Conservation (phyloP, 1,140 invertebrate species). For the Chelonus insularis region DNA sequence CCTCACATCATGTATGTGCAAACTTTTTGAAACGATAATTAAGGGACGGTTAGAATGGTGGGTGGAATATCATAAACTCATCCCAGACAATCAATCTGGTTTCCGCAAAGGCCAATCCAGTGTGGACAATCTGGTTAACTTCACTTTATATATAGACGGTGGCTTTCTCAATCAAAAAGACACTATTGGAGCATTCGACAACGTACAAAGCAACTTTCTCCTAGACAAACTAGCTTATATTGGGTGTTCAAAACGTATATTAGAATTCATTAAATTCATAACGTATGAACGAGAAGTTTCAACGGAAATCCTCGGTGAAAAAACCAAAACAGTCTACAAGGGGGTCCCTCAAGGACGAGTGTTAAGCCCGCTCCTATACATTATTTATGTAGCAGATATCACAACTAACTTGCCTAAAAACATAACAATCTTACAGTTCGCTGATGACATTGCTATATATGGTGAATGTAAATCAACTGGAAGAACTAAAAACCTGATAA, state of each 20-base stretch:
- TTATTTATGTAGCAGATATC: constrained; percentile 15
- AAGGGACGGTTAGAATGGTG: no score
- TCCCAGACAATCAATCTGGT: no score
- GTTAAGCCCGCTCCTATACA: constrained; percentile 19
- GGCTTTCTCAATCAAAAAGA: no score
- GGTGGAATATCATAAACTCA: no score
- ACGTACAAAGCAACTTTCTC: no score
- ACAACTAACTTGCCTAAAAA: neutral
- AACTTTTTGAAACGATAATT: no score
- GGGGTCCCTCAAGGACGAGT: constrained; percentile 30
- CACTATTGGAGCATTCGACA: no score
- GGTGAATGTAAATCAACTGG: neutral
- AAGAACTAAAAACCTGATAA: neutral
- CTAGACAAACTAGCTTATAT: constrained; percentile 1
- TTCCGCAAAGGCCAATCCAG: neutral
- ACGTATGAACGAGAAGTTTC: constrained; percentile 4
- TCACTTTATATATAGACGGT: no score
- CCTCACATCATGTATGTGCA: no score
- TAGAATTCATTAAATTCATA: constrained; percentile 15
- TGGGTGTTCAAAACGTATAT: constrained; percentile 12
- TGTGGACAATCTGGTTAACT: neutral
- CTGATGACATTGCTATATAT: constrained; percentile 28
- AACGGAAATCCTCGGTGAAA: neutral
- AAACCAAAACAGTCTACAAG: neutral
- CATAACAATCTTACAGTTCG: constrained; percentile 23